Evolutionary conservation across 2,888 invertebrate species (phyloP).

Genomic region (Cantharis rufa): DNA sequence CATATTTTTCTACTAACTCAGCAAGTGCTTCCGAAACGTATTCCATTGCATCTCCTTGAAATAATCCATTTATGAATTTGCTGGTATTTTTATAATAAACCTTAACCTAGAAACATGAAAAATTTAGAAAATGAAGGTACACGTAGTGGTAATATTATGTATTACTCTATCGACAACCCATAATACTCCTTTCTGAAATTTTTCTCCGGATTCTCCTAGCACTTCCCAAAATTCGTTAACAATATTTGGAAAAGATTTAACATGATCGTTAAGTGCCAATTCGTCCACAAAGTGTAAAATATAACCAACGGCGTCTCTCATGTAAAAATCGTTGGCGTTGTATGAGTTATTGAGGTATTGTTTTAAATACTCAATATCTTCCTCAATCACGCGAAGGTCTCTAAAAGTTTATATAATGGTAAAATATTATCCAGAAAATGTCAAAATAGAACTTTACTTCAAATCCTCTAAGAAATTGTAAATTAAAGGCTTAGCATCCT

Average conservation of each 20-base stretch:
- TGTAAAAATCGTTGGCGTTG: conserved; percentile 80
- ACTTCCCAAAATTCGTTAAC: conserved; percentile 82
- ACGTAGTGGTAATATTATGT: background rate
- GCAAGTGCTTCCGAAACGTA: conserved; percentile 71
- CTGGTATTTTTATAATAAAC: conserved; percentile 71
- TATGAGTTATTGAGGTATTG: conserved; percentile 76
- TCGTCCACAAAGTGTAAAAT: conserved; percentile 75
- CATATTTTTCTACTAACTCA: conserved; percentile 74
- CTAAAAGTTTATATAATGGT: conserved; percentile 47
- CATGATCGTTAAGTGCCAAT: conserved; percentile 74
- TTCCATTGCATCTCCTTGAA: conserved; percentile 77
- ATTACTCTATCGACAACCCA: conserved; percentile 73
- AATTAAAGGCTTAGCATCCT: conserved; percentile 72
- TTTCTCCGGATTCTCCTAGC: conserved; percentile 83
- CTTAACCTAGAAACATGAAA: conserved; percentile 59
- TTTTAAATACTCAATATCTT: conserved; percentile 72
- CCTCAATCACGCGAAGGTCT: conserved; percentile 71
- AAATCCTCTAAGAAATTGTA: conserved; percentile 74
- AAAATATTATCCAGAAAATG: conserved; percentile 8
- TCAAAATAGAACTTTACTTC: conserved; percentile 46
- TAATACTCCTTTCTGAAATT: conserved; percentile 73
- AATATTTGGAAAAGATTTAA: conserved; percentile 78
- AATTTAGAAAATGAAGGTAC: background rate
- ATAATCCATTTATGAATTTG: conserved; percentile 68
- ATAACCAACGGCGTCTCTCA: conserved; percentile 75